Evolutionary conservation across 2,113 vertebrate genomes (phyloP), one percentile per base, ranked within the genome.

Genomic region (Poeciliopsis occidentalis): DNA sequence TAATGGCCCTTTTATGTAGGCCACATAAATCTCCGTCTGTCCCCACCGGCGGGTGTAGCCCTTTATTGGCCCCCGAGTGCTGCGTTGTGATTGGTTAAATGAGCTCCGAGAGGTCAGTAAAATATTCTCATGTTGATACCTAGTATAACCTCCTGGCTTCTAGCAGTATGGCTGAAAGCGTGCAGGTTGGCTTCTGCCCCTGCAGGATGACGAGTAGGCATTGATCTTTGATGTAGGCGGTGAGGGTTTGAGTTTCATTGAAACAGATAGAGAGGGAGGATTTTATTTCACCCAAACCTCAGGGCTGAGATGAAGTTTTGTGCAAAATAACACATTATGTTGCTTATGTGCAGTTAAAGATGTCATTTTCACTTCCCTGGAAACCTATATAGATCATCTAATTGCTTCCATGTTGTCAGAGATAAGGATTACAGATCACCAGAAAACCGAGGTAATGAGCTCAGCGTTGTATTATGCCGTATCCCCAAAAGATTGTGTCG

Each of bases 11-110:
- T 87, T 87, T 91, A 89, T 91, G 90, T 89, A 76, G 85, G 86
- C 70, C 74, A 82, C 87, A 93, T 94, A 92, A 92, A 94, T 94
- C 94, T 88, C 84, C 29, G 34, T 63, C 68, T 87, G 87, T 81
- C 89, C 85, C 74, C 73, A 73, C 81, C 31, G 75, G 78, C 74
- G 79, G 78, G 73, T 76, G 71, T 32, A 78, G 73, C 81, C 80
- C 79, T 85, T 90, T 77, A 83, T 77, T 87, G 82, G 80, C 85
- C 72, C 84, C 72, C 57, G 22, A 51, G 72, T 8, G 31, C 69
- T 60, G 39, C 63, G 47, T 66, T 84, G 79, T 61, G 73, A 89
- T 87, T 90, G 87, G 85, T 87, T 92, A 90, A 37, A 93, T 92
- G 87, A 89, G 82, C 68, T 94, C 78, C 71, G 10, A 73, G 63